Conservation (phyloP, 2,888 invertebrate species). For the Cremastinae sp. region DNA sequence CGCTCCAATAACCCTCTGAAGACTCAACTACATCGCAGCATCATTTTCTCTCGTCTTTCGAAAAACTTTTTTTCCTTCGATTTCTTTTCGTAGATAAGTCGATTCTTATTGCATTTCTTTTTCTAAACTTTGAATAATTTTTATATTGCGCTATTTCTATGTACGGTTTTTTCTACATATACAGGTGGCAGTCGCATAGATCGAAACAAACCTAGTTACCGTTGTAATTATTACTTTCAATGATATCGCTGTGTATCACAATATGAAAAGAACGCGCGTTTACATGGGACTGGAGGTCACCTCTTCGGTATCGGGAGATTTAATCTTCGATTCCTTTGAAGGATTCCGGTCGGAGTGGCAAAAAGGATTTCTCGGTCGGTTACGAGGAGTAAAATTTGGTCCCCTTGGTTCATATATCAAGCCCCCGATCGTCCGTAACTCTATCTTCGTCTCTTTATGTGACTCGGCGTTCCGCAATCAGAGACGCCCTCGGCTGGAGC, state of each 20-base stretch:
- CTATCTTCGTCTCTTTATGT: conserved; percentile 3
- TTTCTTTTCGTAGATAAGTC: background rate
- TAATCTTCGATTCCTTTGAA: conserved; percentile 1
- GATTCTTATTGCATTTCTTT: too few species aligned
- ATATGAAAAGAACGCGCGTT: too few species aligned
- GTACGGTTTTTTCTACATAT: too few species aligned
- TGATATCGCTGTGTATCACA: too few species aligned
- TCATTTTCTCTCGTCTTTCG: background rate
- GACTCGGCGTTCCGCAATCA: conserved; percentile 64
- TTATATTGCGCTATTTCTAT: too few species aligned
- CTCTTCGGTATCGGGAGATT: background rate
- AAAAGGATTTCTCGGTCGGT: background rate
- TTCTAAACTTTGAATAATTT: too few species aligned
- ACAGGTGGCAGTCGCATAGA: too few species aligned
- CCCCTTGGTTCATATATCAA: background rate
- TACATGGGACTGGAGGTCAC: too few species aligned
- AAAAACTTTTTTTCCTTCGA: background rate
- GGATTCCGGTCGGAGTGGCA: background rate
- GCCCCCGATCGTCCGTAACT: conserved; percentile 6
- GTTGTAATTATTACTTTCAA: too few species aligned
- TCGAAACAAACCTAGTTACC: too few species aligned
- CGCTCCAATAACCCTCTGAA: conserved; percentile 23
- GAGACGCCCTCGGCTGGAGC: conserved; percentile 57
- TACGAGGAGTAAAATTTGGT: too few species aligned
- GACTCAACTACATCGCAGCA: conserved; percentile 14